These are phyloP conservation scores for Clistopyga incitator DNA, from an alignment of 2,888 invertebrate genomes.

Conservation along the genomic window DNA sequence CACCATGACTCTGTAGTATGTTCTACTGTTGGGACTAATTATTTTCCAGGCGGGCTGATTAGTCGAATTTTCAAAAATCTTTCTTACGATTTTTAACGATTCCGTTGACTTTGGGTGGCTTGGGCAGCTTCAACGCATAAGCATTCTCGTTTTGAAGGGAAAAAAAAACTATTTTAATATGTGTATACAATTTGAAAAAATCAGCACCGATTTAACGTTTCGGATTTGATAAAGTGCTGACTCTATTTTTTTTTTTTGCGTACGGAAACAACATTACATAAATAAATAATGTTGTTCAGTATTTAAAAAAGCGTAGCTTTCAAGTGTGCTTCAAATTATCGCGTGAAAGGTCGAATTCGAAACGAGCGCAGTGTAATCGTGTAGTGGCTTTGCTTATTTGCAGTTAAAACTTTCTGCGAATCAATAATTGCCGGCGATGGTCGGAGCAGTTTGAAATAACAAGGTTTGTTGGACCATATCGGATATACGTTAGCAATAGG, in stretches of 20 bases:
- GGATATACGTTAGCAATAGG: constrained; percentile 32
- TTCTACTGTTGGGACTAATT: constrained; percentile 24
- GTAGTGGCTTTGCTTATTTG: constrained; percentile 37
- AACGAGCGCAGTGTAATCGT: not conserved
- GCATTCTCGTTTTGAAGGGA: too few relatives aligned
- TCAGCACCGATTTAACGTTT: not conserved
- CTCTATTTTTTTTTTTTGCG: constrained; percentile 2
- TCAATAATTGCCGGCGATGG: constrained; percentile 21
- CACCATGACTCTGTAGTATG: constrained; percentile 25
- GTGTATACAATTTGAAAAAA: too few relatives aligned
- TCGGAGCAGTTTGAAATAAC: constrained; percentile 33
- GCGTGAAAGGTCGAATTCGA: not conserved
- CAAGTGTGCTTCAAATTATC: constrained; percentile 5
- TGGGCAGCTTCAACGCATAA: too few relatives aligned
- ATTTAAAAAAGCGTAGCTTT: not conserved
- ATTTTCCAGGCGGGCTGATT: not conserved
- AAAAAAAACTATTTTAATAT: too few relatives aligned
- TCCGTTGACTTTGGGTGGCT: too few relatives aligned
- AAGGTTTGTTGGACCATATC: constrained; percentile 26
- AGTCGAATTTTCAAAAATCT: too few relatives aligned
- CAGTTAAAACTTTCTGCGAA: constrained; percentile 27
- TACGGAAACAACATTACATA: not conserved
- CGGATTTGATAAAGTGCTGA: not conserved
- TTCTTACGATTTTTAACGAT: too few relatives aligned
- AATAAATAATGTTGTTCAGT: not conserved